phyloP scores from a whole-genome alignment of 1,140 invertebrate genomes.

The Fopius arisanus region DNA sequence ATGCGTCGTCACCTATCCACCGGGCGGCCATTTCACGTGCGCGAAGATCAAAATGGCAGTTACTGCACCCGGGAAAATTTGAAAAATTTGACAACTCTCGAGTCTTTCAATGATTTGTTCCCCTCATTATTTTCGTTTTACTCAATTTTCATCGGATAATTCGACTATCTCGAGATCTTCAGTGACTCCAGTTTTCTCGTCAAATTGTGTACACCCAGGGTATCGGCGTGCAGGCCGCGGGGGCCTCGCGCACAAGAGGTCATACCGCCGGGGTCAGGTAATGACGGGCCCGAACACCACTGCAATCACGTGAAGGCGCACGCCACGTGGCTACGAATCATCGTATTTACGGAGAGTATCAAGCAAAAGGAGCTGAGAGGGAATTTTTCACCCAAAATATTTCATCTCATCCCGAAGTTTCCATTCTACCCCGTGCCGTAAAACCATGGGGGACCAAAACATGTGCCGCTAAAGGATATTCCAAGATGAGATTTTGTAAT shows the following conservation, averaged over 20 bases:
- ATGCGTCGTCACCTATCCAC: too few species aligned
- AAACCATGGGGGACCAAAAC: too few species aligned
- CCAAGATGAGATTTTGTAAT: slow-evolving; percentile 2
- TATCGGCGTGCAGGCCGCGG: slow-evolving; percentile 43
- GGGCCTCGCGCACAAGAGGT: slow-evolving; percentile 54
- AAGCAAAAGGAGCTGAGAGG: neutral
- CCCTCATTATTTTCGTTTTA: too few species aligned
- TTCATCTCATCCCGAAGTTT: too few species aligned
- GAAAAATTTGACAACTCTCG: too few species aligned
- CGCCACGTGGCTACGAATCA: slow-evolving; percentile 53
- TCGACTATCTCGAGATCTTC: too few species aligned
- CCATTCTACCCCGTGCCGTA: too few species aligned
- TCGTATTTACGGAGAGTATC: slow-evolving; percentile 4
- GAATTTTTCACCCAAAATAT: too few species aligned
- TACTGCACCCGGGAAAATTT: too few species aligned
- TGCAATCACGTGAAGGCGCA: slow-evolving; percentile 61
- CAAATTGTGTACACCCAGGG: slow-evolving; percentile 36
- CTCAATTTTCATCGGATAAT: too few species aligned
- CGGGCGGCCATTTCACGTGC: too few species aligned
- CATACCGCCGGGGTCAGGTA: slow-evolving; percentile 53
- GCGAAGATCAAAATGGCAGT: too few species aligned
- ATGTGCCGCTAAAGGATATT: neutral
- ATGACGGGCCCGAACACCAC: slow-evolving; percentile 55
- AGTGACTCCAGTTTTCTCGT: neutral
- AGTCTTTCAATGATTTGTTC: neutral